These are phyloP conservation scores for Trichonephila inaurata DNA, from an alignment of 1,140 invertebrate genomes.

Conservation along the genomic window DNA sequence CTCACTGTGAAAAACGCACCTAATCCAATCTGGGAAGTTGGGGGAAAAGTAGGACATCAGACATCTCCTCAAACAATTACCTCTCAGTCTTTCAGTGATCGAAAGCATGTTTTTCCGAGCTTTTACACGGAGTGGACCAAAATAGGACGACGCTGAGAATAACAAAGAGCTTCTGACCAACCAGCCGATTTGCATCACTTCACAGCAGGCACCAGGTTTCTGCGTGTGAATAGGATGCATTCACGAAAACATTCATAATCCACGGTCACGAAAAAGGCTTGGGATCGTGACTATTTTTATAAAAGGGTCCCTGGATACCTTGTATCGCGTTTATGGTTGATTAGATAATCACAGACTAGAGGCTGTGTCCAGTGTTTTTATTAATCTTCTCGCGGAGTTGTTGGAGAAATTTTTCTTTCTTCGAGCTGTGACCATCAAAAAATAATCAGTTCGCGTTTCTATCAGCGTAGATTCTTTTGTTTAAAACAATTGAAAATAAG, in stretches of 20 bases:
- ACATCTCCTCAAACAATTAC: neutral
- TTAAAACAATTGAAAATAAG: neutral
- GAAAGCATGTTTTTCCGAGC: neutral
- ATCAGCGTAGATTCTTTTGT: neutral
- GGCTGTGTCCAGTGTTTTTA: neutral
- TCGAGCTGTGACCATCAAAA: neutral
- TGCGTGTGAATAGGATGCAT: neutral
- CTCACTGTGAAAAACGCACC: neutral
- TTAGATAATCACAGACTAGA: neutral
- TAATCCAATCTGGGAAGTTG: neutral
- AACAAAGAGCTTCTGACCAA: neutral
- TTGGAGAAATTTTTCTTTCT: neutral
- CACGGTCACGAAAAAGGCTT: neutral
- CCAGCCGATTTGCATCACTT: conserved; percentile 21
- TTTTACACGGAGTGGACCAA: conserved; percentile 20
- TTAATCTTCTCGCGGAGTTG: neutral
- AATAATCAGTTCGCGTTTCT: neutral
- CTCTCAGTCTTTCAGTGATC: neutral
- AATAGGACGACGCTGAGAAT: conserved; percentile 24
- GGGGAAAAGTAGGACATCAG: neutral
- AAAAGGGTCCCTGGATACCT: neutral
- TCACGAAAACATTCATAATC: neutral
- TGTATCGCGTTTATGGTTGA: neutral
- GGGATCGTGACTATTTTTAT: conserved; percentile 36
- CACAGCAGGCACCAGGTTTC: neutral